Base-by-base conservation (phyloP, 2,888 invertebrate species). In the Adela reaumurella region DNA sequence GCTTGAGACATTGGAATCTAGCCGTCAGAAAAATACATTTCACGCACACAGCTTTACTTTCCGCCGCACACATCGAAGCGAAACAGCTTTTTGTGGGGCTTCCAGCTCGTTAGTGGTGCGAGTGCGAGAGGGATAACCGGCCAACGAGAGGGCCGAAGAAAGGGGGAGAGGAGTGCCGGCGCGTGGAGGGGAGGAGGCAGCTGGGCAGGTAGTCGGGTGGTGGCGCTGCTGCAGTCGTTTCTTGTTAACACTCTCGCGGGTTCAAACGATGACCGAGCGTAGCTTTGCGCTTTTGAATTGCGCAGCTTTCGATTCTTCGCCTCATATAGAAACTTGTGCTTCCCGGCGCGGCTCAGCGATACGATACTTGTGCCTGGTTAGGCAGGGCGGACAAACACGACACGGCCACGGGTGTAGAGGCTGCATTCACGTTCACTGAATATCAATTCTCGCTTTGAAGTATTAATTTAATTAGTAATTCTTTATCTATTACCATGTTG, bases 81-180 rank as follows among this genome's bases (percentile, higher is more conserved):
- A 70, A 78, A 77, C 78, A 73, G 74, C 77, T 79, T 80, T 79
- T 79, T 80, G 70, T 77, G 61, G 60, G 61, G 64, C 62, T 66
- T 58, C 58, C 61, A 61, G 62, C 70, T 71, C 72, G 73, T 74
- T 70, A 58, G 55, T 61, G 57, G 57, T 56, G 58, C 62, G 57
- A 55, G 77, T 67, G 67, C 55, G 69, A 74, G 65, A 55, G 66
- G 62, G 77, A 77, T 55, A 55, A 68, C 68, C 68, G 73, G 74
- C 67, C 67, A 66, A 65, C 65, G 61, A 63, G 63, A 58, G 61
- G 61, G 60, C 52, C 61, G 62, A 57, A 62, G 28, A 2, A n/a
- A 45, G 19, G 64, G 68, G 74, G 35, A 8, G 14, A 14, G 35
- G 35, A 14, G 35, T 8, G 35, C 11, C 4, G 35, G 4, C 14